A percentile compares a stretch with the other conserved stretches of the same genome.
Evolutionary conservation across 2,113 vertebrate genomes (phyloP).

Genomic region (Pundamilia nyererei): DNA sequence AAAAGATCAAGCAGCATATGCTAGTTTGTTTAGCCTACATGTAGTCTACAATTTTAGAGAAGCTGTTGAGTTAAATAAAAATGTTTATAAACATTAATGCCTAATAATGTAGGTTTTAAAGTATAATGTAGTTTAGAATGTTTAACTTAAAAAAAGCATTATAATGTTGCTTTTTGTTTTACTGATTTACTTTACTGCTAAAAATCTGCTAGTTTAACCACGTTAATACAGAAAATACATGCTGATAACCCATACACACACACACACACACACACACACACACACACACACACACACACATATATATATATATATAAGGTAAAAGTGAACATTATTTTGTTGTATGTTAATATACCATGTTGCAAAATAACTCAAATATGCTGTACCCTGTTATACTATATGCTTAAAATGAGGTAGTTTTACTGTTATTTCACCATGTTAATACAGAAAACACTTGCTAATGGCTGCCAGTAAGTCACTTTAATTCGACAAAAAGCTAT

Average conservation of each 20-base stretch:
- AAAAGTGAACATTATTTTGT: background rate
- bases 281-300: too few relatives aligned
- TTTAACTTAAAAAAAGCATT: background rate
- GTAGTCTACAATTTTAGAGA: background rate
- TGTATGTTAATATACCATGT: rapidly evolving
- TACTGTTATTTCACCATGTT: background rate
- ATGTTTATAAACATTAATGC: background rate
- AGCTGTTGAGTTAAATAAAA: background rate
- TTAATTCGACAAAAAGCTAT: background rate
- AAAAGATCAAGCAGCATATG: background rate
- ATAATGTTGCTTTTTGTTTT: background rate
- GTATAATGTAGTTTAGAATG: background rate
- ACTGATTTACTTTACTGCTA: background rate
- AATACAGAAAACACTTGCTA: background rate
- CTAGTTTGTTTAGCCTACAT: background rate
- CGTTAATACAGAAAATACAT: background rate
- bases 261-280: too few relatives aligned
- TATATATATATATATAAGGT: background rate
- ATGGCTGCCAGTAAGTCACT: background rate
- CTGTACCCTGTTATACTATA: background rate
- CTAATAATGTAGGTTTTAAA: background rate
- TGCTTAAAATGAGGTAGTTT: background rate
- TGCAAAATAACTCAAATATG: background rate
- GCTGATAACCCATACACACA: background rate
- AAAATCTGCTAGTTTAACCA: background rate